A percentile compares a stretch with the other conserved stretches of the same genome.
These are phyloP conservation scores for Sebastes jordani DNA, from an alignment of 2,797 vertebrate species.

Conservation along the genomic window DNA sequence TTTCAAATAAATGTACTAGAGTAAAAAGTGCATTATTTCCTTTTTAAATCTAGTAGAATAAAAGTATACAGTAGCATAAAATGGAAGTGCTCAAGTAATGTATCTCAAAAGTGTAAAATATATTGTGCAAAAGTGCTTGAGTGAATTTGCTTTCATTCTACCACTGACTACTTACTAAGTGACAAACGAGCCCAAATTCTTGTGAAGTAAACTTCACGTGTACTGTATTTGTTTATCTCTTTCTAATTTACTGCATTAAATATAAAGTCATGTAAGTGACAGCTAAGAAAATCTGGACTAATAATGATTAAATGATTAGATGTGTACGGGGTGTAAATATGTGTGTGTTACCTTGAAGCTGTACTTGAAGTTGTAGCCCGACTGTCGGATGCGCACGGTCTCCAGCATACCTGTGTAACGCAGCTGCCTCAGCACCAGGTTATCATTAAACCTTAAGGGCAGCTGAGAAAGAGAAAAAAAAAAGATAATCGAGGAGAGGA, in stretches of 20 bases:
- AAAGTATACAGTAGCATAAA: background rate
- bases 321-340: background rate
- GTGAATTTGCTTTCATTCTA: background rate
- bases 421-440: slow-evolving; percentile 95
- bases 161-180: background rate
- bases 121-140: background rate
- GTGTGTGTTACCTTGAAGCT: slow-evolving; percentile 88
- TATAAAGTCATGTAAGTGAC: background rate
- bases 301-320: background rate
- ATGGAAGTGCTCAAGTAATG: background rate
- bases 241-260: background rate
- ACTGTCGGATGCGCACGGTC: slow-evolving; percentile 96
- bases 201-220: background rate
- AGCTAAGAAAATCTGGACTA: background rate
- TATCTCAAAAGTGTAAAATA: background rate
- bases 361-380: slow-evolving; percentile 97
- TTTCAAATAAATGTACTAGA: background rate
- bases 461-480: slow-evolving; percentile 76
- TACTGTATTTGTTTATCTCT: background rate
- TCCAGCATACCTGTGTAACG: slow-evolving; percentile 99
- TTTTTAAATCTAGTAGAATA: background rate
- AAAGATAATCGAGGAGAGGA: background rate
- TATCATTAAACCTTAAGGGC: slow-evolving; percentile 92
- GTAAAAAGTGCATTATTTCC: background rate
- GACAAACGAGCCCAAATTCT: background rate